phyloP scores from a whole-genome alignment of 2,888 invertebrate species.

The Drosophila multiciliata region DNA sequence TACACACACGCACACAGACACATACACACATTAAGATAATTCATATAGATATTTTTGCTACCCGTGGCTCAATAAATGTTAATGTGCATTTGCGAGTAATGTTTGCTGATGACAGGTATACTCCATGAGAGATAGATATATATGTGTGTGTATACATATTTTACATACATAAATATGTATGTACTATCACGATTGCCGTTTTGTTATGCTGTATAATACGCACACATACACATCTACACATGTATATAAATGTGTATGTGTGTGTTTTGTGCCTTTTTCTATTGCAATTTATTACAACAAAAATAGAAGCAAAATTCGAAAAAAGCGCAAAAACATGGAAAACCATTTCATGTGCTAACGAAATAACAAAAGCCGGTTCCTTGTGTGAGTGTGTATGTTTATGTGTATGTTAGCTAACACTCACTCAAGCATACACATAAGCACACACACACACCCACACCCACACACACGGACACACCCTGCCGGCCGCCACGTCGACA shows the following conservation, averaged over 20 bases:
- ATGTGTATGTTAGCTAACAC: constrained; percentile 9
- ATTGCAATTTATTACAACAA: constrained; percentile 59
- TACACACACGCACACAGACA: neutral
- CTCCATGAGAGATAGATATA: constrained; percentile 3
- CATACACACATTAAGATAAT: neutral
- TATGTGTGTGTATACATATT: neutral
- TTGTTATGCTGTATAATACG: constrained; percentile 19
- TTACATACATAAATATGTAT: neutral
- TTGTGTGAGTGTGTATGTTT: constrained; percentile 1
- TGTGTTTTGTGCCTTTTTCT: constrained; percentile 36
- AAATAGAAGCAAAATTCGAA: constrained; percentile 5
- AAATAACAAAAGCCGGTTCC: constrained; percentile 75
- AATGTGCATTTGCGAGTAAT: constrained; percentile 55
- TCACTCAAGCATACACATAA: neutral
- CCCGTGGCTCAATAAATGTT: constrained; percentile 59
- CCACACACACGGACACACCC: constrained; percentile 30
- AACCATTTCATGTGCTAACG: constrained; percentile 76
- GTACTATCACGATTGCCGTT: constrained; percentile 27
- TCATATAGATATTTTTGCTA: constrained; percentile 26
- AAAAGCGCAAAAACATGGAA: constrained; percentile 47
- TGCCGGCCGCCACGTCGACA: constrained; percentile 54
- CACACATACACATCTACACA: constrained; percentile 21
- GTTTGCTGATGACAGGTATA: constrained; percentile 47
- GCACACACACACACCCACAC: constrained; percentile 8
- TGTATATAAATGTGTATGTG: neutral